Conservation (phyloP, 2,113 vertebrate genomes). For the Cyrtonyx montezumae region DNA sequence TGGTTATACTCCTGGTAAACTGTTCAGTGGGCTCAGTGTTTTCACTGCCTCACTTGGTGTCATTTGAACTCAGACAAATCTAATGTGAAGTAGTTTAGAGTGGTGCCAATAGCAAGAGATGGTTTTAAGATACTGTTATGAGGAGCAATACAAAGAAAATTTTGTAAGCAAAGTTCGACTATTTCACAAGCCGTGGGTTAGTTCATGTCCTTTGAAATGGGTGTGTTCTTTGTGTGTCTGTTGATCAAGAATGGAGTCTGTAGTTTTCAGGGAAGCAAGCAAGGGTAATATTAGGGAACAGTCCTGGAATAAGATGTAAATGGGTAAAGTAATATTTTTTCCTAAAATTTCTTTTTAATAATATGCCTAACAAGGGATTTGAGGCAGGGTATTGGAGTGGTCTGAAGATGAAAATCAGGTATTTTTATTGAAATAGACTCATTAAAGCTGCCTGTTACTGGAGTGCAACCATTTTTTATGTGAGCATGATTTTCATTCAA, state of each 20-base stretch:
- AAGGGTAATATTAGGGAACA: not conserved
- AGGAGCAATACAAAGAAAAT: not conserved
- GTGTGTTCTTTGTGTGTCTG: not conserved
- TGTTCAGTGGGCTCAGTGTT: not conserved
- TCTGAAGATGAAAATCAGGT: slow-evolving; percentile 42
- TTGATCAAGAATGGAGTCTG: not conserved
- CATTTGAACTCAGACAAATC: not conserved
- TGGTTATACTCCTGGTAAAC: accelerated
- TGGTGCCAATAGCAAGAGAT: not conserved
- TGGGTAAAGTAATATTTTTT: slow-evolving; percentile 14
- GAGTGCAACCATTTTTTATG: not conserved
- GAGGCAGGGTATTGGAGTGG: not conserved
- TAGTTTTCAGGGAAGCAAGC: not conserved
- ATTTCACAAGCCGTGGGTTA: not conserved
- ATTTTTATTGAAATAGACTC: slow-evolving; percentile 49
- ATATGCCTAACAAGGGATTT: slow-evolving; percentile 20
- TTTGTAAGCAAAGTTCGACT: not conserved
- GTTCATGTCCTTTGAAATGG: not conserved
- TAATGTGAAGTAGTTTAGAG: not conserved
- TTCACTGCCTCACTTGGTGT: not conserved
- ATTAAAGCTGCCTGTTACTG: slow-evolving; percentile 17
- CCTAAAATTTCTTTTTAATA: slow-evolving; percentile 30
- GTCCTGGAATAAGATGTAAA: not conserved
- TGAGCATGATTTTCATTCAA: not conserved
- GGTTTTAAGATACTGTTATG: not conserved